phyloP scores from a whole-genome alignment of 2,113 vertebrate genomes.

The Sceloporus tristichus region DNA sequence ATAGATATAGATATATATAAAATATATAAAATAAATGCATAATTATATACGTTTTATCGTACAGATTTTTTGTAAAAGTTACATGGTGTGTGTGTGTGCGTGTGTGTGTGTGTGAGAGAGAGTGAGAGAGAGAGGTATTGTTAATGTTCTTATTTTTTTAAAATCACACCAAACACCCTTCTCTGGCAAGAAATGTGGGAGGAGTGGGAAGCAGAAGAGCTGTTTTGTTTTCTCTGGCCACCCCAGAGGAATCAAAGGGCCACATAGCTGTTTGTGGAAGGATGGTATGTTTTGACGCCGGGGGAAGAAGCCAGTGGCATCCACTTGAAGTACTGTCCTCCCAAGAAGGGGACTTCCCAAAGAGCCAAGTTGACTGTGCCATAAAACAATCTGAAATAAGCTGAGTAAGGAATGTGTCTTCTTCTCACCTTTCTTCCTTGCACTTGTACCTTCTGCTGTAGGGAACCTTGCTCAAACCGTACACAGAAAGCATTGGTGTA shows the following conservation, averaged over 20 bases:
- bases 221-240: slow-evolving; percentile 47
- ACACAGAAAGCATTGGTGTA: neutral
- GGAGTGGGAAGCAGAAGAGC: slow-evolving; percentile 35
- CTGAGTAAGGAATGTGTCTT: neutral
- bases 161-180: neutral
- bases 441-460: neutral
- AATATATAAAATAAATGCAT: slow-evolving; percentile 77
- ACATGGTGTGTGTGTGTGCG: slow-evolving; percentile 47
- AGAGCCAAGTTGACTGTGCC: neutral
- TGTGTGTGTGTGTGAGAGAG: slow-evolving; percentile 62
- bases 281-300: slow-evolving; percentile 45
- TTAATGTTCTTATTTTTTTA: slow-evolving; percentile 73
- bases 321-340: neutral
- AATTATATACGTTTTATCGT: slow-evolving; percentile 84
- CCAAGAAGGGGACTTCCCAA: too few species aligned
- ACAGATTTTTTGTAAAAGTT: slow-evolving; percentile 83
- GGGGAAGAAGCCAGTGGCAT: neutral
- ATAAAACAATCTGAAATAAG: neutral
- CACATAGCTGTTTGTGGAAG: slow-evolving; percentile 61
- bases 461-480: neutral
- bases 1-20: slow-evolving; percentile 75
- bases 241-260: slow-evolving; percentile 65
- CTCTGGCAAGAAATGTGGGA: neutral
- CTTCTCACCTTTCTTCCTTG: accelerated
- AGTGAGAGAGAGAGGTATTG: slow-evolving; percentile 68